These are phyloP conservation scores for Lagorchestes hirsutus DNA, from an alignment of 2,797 vertebrate genomes.

Conservation along the genomic window DNA sequence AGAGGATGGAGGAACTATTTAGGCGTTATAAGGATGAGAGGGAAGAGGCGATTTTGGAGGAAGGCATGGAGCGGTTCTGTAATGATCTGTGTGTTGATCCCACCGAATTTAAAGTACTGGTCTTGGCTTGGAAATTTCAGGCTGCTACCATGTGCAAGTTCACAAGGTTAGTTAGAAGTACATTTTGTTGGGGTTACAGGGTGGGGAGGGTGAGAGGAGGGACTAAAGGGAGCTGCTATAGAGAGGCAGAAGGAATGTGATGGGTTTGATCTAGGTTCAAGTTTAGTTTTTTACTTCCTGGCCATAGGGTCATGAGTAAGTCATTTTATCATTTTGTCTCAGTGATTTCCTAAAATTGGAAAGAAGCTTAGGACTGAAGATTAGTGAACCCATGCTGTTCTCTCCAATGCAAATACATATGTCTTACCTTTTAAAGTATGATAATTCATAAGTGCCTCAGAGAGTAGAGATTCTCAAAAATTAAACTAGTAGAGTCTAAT, in stretches of 20 bases:
- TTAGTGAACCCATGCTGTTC: background rate
- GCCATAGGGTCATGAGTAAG: constrained; percentile 14
- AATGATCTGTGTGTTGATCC: constrained; percentile 97
- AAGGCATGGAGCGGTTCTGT: constrained; percentile 99
- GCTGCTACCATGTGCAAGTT: constrained; percentile 99
- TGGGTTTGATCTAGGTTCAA: background rate
- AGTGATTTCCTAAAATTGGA: constrained; percentile 28
- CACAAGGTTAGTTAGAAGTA: constrained; percentile 92
- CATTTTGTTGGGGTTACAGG: constrained; percentile 37
- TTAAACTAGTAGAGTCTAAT: background rate
- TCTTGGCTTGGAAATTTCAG: constrained; percentile 99
- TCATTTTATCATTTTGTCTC: background rate
- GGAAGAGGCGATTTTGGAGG: constrained; percentile 97
- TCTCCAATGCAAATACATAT: background rate
- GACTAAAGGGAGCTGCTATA: background rate
- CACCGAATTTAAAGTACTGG: constrained; percentile 97
- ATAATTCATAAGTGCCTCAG: background rate
- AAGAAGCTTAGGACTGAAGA: background rate
- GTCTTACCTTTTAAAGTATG: background rate
- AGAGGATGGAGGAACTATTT: constrained; percentile 94
- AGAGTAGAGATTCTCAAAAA: background rate
- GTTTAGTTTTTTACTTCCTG: background rate
- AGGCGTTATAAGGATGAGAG: constrained; percentile 95
- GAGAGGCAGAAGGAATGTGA: constrained; percentile 1
- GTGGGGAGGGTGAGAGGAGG: constrained; percentile 27